phyloP scores from a whole-genome alignment of 23 tunicate genomes.

The Ascidia mentula region DNA sequence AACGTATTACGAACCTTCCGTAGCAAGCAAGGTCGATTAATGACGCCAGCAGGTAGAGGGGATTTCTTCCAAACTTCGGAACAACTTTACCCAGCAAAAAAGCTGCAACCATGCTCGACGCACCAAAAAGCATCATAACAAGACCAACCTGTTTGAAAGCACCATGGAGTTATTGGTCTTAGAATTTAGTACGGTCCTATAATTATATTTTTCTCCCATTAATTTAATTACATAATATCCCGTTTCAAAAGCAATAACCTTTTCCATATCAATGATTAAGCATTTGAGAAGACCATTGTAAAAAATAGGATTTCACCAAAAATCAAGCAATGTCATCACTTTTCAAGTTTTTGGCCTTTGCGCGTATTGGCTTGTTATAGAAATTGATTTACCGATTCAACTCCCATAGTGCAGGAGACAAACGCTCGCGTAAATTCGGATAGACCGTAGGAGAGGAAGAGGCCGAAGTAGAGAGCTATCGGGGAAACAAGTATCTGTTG shows the following conservation, averaged over 20 bases:
- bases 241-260: too few relatives aligned
- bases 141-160: conserved; percentile 15
- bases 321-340: too few relatives aligned
- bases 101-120: not conserved
- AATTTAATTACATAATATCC: too few relatives aligned
- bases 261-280: too few relatives aligned
- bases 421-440: conserved; percentile 16
- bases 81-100: conserved; percentile 8
- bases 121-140: conserved; percentile 3
- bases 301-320: too few relatives aligned
- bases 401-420: conserved; percentile 11
- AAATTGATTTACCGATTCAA: not conserved
- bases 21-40: conserved; percentile 6
- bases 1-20: not conserved
- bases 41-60: not conserved
- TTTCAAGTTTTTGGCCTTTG: too few relatives aligned
- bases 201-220: too few relatives aligned
- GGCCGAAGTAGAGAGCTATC: conserved; percentile 2
- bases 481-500: not conserved
- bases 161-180: too few relatives aligned
- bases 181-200: too few relatives aligned
- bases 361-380: too few relatives aligned
- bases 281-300: too few relatives aligned
- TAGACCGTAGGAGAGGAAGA: conserved; percentile 13
- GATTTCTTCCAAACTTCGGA: not conserved